A percentile compares a stretch with the other conserved stretches of the same genome.
Conservation (phyloP, 2,113 vertebrate species). For the Gavialis gangeticus region DNA sequence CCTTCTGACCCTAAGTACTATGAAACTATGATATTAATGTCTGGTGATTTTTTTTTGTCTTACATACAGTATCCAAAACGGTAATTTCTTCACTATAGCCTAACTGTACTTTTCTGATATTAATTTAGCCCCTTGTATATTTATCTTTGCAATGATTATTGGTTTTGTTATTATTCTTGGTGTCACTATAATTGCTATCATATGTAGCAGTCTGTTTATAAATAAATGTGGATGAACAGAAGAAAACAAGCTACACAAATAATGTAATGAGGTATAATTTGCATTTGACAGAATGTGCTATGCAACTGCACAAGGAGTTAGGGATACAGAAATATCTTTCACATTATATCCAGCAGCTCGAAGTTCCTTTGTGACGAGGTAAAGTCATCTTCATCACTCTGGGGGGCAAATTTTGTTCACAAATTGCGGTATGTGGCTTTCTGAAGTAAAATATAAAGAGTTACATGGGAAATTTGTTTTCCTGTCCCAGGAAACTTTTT, state of each 20-base stretch:
- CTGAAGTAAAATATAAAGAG: background rate
- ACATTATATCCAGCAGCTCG: background rate
- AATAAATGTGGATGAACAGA: conserved; percentile 50
- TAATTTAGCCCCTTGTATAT: conserved; percentile 5
- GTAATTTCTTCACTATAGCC: background rate
- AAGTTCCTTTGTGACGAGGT: background rate
- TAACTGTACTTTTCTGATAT: conserved; percentile 16
- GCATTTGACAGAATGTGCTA: conserved; percentile 43
- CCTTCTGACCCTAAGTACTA: no score
- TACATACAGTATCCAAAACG: background rate
- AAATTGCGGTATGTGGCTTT: background rate
- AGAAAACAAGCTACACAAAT: conserved; percentile 56
- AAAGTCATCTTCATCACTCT: background rate
- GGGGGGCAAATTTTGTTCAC: background rate
- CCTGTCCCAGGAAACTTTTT: background rate
- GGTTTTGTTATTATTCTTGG: conserved; percentile 48
- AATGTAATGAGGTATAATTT: conserved; percentile 54
- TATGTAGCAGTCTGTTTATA: conserved; percentile 60
- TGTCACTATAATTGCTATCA: conserved; percentile 49
- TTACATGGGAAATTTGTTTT: background rate
- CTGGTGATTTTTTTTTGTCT: background rate
- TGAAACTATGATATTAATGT: background rate
- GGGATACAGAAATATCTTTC: conserved; percentile 18
- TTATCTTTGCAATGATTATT: conserved; percentile 25
- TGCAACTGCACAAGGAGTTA: conserved; percentile 3